A percentile compares a stretch with the other conserved stretches of the same genome.
phyloP scores from a whole-genome alignment of 2,113 vertebrate genomes.

The Camelus dromedarius region DNA sequence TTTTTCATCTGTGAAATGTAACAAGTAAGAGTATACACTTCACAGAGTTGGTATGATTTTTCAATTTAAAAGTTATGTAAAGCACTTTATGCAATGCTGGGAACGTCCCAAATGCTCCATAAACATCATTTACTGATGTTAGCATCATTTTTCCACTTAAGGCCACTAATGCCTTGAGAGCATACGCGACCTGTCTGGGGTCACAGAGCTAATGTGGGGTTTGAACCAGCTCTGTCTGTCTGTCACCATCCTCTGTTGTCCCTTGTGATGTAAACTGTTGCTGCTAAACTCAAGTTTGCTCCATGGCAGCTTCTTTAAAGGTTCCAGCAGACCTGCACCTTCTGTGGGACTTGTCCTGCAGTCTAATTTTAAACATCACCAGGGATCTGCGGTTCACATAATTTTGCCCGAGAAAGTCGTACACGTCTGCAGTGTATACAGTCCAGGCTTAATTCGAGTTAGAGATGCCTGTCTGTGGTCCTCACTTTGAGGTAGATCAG shows the following conservation, averaged over 20 bases:
- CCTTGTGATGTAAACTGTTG: neutral
- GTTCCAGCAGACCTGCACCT: neutral
- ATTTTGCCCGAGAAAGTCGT: constrained; percentile 12
- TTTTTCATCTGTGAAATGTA: constrained; percentile 34
- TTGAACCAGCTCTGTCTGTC: neutral
- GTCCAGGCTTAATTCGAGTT: constrained; percentile 62
- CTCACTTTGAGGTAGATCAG: constrained; percentile 41
- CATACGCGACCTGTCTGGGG: neutral
- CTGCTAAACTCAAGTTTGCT: neutral
- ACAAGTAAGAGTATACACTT: neutral
- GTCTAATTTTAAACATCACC: constrained; percentile 66
- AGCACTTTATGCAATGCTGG: neutral
- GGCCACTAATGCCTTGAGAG: neutral
- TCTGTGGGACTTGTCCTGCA: neutral
- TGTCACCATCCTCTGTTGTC: neutral
- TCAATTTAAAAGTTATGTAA: neutral
- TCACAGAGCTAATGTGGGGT: neutral
- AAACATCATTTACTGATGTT: neutral
- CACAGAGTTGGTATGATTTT: neutral
- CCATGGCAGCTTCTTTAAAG: neutral
- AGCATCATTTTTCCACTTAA: neutral
- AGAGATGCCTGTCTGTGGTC: constrained; percentile 17
- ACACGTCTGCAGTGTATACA: neutral
- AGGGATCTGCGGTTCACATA: neutral
- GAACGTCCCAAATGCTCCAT: neutral